Evolutionary conservation across 1,140 invertebrate species (phyloP).

Genomic region (Procambarus virginalis): DNA sequence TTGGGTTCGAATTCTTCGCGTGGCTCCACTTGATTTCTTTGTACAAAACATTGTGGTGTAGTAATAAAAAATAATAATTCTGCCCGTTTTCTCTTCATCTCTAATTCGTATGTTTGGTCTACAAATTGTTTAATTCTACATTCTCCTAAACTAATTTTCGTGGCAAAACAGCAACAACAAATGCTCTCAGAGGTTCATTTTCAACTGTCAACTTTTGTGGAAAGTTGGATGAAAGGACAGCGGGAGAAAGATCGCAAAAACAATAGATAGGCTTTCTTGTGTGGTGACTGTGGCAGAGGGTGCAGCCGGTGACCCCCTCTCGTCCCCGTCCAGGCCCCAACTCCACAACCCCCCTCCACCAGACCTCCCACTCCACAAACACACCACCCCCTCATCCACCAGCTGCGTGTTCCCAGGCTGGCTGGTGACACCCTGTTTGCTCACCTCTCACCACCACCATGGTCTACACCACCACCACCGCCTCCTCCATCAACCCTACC

Average conservation of each 20-base stretch:
- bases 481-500: background rate
- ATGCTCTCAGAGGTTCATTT: background rate
- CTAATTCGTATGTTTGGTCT: too few relatives aligned
- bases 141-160: too few relatives aligned
- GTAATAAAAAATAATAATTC: too few relatives aligned
- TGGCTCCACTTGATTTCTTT: too few relatives aligned
- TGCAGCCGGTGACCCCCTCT: background rate
- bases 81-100: too few relatives aligned
- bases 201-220: background rate
- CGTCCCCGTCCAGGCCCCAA: background rate
- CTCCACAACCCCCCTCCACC: background rate
- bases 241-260: background rate
- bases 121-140: too few relatives aligned
- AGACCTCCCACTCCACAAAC: background rate
- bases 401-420: slow-evolving; percentile 20
- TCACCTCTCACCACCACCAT: slow-evolving; percentile 22
- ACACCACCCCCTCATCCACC: background rate
- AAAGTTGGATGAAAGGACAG: background rate
- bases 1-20: too few relatives aligned
- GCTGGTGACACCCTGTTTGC: slow-evolving; percentile 26
- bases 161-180: background rate
- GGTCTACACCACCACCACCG: background rate
- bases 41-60: too few relatives aligned
- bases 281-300: background rate
- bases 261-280: background rate